Evolutionary conservation across 1,140 invertebrate genomes (phyloP).

Genomic region (Lepidostoma basale): DNA sequence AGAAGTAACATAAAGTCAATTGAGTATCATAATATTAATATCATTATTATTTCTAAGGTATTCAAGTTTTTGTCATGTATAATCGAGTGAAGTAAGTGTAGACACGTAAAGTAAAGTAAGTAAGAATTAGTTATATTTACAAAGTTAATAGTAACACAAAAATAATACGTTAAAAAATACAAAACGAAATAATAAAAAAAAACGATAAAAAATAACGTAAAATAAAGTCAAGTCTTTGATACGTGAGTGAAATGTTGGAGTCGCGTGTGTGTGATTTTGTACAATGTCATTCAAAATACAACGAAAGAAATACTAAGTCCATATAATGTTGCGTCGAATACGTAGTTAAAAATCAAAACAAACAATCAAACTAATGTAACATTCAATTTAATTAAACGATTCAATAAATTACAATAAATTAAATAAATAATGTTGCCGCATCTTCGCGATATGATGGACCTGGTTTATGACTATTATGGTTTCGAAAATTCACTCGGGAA

Average conservation of each 20-base stretch:
- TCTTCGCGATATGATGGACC: neutral
- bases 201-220: slow-evolving; percentile 27
- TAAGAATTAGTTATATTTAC: slow-evolving; percentile 34
- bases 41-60: slow-evolving; percentile 7
- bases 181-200: slow-evolving; percentile 26
- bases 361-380: slow-evolving; percentile 33
- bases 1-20: slow-evolving; percentile 7
- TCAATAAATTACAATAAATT: slow-evolving; percentile 46
- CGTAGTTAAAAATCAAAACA: slow-evolving; percentile 16
- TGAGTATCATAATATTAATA: slow-evolving; percentile 33
- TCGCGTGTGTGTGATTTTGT: slow-evolving; percentile 30
- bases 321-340: slow-evolving; percentile 14
- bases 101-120: slow-evolving; percentile 8
- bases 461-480: slow-evolving; percentile 19
- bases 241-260: slow-evolving; percentile 17
- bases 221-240: slow-evolving; percentile 41
- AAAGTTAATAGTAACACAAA: slow-evolving; percentile 18
- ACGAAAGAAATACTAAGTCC: slow-evolving; percentile 43
- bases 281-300: slow-evolving; percentile 38
- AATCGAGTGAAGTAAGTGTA: neutral
- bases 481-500: slow-evolving; percentile 6
- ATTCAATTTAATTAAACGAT: slow-evolving; percentile 34
- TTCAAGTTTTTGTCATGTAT: slow-evolving; percentile 5
- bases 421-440: slow-evolving; percentile 41
- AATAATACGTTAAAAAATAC: slow-evolving; percentile 21